phyloP scores from a whole-genome alignment of 2,113 vertebrate species.

The Epinephelus fuscoguttatus region DNA sequence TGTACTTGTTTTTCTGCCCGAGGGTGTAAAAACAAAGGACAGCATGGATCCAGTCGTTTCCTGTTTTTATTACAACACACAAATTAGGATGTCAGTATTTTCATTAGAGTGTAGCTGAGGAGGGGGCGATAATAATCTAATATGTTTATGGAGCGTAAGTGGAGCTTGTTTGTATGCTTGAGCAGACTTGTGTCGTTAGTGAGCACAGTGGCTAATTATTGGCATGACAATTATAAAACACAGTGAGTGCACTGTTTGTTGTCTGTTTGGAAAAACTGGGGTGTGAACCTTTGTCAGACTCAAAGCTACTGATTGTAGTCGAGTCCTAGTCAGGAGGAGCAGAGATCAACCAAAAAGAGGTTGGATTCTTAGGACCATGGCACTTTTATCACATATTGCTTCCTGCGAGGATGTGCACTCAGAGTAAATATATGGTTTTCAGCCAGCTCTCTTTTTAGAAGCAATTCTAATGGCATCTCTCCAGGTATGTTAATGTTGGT shows the following conservation, averaged over 20 bases:
- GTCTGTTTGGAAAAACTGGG: constrained; percentile 4
- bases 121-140: constrained; percentile 26
- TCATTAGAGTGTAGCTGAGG: constrained; percentile 9
- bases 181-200: constrained; percentile 31
- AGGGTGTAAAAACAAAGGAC: constrained; percentile 7
- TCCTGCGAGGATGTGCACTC: background rate
- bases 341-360: background rate
- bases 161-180: constrained; percentile 40
- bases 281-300: background rate
- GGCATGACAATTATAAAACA: constrained; percentile 8
- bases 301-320: background rate
- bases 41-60: background rate
- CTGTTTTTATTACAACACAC: constrained; percentile 43
- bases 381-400: background rate
- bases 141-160: constrained; percentile 36
- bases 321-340: background rate
- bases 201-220: constrained; percentile 42
- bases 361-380: background rate
- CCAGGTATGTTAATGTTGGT: background rate
- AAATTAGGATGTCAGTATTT: constrained; percentile 40
- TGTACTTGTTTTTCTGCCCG: constrained; percentile 11
- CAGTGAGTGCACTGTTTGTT: constrained; percentile 3
- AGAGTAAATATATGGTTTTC: too few relatives aligned
- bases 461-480: background rate
- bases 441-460: background rate